Evolutionary conservation across 2,888 invertebrate genomes (phyloP).

Genomic region (Eupeodes luniger): DNA sequence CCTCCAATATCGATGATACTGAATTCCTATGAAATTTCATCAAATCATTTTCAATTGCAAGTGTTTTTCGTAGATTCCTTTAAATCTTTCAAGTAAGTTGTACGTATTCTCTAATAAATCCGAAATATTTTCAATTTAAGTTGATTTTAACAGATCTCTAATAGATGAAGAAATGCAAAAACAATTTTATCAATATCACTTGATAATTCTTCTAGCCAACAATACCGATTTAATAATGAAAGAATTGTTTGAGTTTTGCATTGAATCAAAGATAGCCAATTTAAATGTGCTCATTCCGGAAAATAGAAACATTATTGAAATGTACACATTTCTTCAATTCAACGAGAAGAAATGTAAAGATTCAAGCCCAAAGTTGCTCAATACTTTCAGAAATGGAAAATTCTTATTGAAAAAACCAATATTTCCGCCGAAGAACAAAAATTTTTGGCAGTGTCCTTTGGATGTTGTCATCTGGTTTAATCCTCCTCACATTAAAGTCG

Average conservation of each 20-base stretch:
- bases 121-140: background rate
- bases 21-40: background rate
- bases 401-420: background rate
- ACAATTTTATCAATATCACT: background rate
- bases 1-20: background rate
- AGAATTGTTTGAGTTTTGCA: background rate
- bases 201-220: background rate
- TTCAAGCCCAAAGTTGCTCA: background rate
- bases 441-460: conserved; percentile 4
- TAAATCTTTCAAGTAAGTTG: conserved; percentile 1
- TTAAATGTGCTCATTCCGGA: background rate
- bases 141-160: background rate
- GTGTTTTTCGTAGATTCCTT: conserved; percentile 6
- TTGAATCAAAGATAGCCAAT: background rate
- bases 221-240: background rate
- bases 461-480: background rate
- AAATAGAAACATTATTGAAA: background rate
- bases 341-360: background rate
- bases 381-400: background rate
- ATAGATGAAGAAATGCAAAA: background rate
- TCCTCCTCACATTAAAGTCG: background rate
- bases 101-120: too few species aligned
- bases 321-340: background rate
- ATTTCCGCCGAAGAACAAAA: background rate
- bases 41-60: background rate